Base-by-base conservation (phyloP, 2,888 invertebrate genomes). In the Sepiola atlantica region DNA sequence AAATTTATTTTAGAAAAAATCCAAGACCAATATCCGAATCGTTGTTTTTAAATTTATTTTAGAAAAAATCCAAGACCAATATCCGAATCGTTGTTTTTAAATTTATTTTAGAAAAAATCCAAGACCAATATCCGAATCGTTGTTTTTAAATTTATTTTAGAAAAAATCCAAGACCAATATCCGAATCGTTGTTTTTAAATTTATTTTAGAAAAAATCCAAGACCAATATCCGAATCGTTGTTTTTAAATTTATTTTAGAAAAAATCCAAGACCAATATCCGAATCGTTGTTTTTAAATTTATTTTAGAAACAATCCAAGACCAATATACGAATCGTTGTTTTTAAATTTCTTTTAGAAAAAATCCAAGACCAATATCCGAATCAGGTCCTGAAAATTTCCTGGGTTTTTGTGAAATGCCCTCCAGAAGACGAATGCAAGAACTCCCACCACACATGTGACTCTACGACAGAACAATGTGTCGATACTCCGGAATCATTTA, bases 361-460 rank as follows among this genome's bases (percentile, higher is more conserved):
- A 54, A 92, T 92, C 92, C 92, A 92, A 92, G 92, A 92, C 55
- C 45, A 92, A 28, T 92, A 55, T 92, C 92, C 92, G 18, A 45
- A 92, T 92, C 45, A 35, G 55, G 92, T n/a, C 55, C 54, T 92
- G 55, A 92, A 92, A 92, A 92, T 92, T 54, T 92, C 92, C 0
- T 99, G 99, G 99, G 98, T 99, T 96, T 99, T 99, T 96, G 98
- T 98, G 0, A 98, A 98, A 92, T 99, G 99, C 96, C 99, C 99
- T 0, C 98, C 98, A 0, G 99, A 99, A 97, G 98, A 99, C 97
- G 99, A 99, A 97, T 99, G 99, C 97, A 97, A 98, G 92, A 99
- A 99, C 97, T 98, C 98, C 10, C 99, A 99, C 97, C 99, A 99
- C 97, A 98, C 98, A 94, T 99, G 99, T 97, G 98, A 99, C 97